Base-by-base conservation (phyloP, 1,140 invertebrate genomes). In the Maconellicoccus hirsutus region DNA sequence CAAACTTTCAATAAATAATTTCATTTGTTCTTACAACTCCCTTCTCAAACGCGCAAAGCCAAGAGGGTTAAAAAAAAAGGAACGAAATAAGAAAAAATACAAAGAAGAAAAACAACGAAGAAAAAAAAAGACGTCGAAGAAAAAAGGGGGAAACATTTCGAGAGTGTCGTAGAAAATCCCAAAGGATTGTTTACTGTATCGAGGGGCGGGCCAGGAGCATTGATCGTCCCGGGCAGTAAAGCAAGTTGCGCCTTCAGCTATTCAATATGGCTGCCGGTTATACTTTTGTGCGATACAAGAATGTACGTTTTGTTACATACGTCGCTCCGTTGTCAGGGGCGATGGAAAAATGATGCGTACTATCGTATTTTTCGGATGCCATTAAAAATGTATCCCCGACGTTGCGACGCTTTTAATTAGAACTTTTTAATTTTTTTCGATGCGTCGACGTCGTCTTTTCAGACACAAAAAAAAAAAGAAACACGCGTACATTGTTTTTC, bases 181-280 rank as follows among this genome's bases (percentile, higher is more conserved):
- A 66, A 66, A 26, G 61, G 61, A 66, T 25, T 66, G 61, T 66
- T 66, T 66, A 26, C 25, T 66, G 61, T 66, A 66, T 66, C 61
- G 61, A 66, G 61, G 61, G 61, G 61, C 61, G 61, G 61, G 21
- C 61, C 61, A 66, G 61, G 61, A 66, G 61, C 61, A 66, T 66
- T 66, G 61, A 66, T 66, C 61, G 61, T 66, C 61, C 61, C 61
- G 61, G 61, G 61, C 21, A 66, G 61, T 66, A 66, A 66, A 66
- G 61, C 25, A 66, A 66, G 61, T 66, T 66, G 61, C 61, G 61
- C 61, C 61, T 66, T 66, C 61, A 66, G 61, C 22, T 23, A 59
- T 66, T 66, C 61, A 66, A 66, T 66, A 66, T 66, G 61, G 61
- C 61, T 66, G 61, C 61, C 61, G 61, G 61, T 66, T 66, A 66